These are phyloP conservation scores for Anthophora plumipes DNA, from an alignment of 2,888 invertebrate species.

Conservation along the genomic window DNA sequence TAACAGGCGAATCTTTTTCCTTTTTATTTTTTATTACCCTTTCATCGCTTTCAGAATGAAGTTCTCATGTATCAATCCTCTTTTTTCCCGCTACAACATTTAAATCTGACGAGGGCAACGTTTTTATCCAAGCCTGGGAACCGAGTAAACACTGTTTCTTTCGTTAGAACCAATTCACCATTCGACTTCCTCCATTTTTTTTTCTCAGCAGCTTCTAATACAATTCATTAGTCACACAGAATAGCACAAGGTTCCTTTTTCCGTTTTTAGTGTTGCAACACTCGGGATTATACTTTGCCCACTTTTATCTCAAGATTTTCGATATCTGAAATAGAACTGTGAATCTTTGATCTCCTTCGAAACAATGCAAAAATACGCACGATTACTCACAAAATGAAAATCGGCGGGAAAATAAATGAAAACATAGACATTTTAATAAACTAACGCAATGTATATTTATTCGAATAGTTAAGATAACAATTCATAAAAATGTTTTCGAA, in stretches of 20 bases:
- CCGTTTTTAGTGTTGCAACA: neutral
- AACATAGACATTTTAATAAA: too few relatives aligned
- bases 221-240: conserved; percentile 5
- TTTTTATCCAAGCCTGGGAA: conserved; percentile 13
- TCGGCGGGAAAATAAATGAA: too few relatives aligned
- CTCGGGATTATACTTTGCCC: neutral
- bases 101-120: conserved; percentile 7
- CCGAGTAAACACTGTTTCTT: neutral
- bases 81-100: neutral
- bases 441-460: too few relatives aligned
- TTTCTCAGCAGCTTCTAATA: neutral
- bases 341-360: neutral
- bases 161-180: neutral
- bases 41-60: neutral
- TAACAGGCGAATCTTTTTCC: conserved; percentile 19
- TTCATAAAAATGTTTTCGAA: too few relatives aligned
- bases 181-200: neutral
- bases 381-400: too few relatives aligned
- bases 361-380: neutral
- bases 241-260: neutral
- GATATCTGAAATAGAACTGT: neutral
- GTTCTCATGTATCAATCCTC: conserved; percentile 7
- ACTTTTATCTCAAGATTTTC: neutral
- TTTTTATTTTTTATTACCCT: neutral
- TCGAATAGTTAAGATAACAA: too few relatives aligned